Conservation (phyloP, 2,113 vertebrate genomes). For the Siniperca chuatsi region DNA sequence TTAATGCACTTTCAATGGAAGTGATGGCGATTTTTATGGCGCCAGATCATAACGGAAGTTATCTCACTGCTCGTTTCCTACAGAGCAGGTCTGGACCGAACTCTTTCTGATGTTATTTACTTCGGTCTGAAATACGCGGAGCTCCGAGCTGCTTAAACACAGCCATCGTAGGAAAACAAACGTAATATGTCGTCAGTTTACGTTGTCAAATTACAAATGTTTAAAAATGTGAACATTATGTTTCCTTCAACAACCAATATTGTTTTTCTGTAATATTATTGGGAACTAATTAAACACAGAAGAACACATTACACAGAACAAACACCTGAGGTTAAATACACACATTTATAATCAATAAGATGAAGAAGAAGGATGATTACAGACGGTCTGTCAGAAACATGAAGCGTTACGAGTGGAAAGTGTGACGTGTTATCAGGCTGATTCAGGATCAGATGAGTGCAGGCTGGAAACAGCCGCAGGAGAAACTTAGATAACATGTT, state of each 20-base stretch:
- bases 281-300: neutral
- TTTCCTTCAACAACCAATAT: neutral
- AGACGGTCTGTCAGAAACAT: neutral
- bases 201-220: too few species aligned
- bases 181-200: too few species aligned
- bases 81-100: too few species aligned
- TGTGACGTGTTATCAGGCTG: neutral
- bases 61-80: too few species aligned
- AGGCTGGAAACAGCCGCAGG: constrained; percentile 39
- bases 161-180: too few species aligned
- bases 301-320: neutral
- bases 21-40: too few species aligned
- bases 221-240: neutral
- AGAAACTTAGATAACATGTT: constrained; percentile 50
- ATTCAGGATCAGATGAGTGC: constrained; percentile 7
- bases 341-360: neutral
- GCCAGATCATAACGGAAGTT: too few species aligned
- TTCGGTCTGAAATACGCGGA: too few species aligned
- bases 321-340: neutral
- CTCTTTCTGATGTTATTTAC: too few species aligned
- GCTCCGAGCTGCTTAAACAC: too few species aligned
- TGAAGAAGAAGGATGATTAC: too few species aligned
- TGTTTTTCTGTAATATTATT: neutral
- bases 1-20: too few species aligned
- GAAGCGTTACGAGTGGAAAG: neutral